Conservation (phyloP, 2,888 invertebrate species). For the Pristionchus mayeri region DNA sequence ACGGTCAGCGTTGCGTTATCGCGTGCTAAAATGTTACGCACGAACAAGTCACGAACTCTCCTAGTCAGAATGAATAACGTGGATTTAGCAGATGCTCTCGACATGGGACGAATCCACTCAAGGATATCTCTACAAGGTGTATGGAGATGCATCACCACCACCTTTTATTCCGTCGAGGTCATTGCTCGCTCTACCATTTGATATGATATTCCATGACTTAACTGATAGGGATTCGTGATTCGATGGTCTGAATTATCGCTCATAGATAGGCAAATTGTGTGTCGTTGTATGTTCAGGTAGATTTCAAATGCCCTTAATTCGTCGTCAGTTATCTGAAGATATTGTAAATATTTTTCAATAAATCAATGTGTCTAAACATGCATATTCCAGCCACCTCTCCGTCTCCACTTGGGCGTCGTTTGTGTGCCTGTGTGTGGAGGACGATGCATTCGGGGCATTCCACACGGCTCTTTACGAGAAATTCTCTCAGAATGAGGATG, state of each 20-base stretch:
- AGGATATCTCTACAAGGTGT: constrained; percentile 67
- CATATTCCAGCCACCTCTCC: constrained; percentile 34
- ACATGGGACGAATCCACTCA: constrained; percentile 61
- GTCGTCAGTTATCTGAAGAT: too few species aligned
- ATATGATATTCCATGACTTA: too few species aligned
- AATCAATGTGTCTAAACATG: not conserved
- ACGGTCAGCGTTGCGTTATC: too few species aligned
- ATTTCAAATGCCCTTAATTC: too few species aligned
- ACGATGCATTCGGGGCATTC: constrained; percentile 59
- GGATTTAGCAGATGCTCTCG: constrained; percentile 51
- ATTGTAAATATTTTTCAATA: constrained; percentile 33
- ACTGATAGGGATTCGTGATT: too few species aligned
- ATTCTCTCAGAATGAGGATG: constrained; percentile 63
- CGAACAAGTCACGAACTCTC: not conserved
- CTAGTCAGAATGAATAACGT: not conserved
- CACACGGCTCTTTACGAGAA: constrained; percentile 60
- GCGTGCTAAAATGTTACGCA: too few species aligned
- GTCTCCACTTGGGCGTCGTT: constrained; percentile 68
- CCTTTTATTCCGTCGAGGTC: constrained; percentile 61
- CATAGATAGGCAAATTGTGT: too few species aligned
- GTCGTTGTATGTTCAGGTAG: too few species aligned
- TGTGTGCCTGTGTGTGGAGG: constrained; percentile 66
- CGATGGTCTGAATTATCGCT: too few species aligned
- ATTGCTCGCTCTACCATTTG: not conserved
- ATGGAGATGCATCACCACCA: constrained; percentile 62